phyloP scores from a whole-genome alignment of 2,797 vertebrate genomes.

The Alca torda region DNA sequence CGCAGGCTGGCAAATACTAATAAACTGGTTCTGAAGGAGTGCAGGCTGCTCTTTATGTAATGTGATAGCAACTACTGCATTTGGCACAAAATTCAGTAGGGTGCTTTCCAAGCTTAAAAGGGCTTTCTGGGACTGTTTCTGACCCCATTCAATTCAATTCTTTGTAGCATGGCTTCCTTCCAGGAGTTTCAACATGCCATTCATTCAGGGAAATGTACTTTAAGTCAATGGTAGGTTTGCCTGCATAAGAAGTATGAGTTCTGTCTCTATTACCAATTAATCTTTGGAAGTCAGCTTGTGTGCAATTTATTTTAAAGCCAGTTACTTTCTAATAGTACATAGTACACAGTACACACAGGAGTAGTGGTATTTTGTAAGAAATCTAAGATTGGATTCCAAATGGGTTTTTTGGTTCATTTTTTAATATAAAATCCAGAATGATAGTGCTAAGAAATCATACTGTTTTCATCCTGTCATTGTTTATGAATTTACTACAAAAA shows the following conservation, averaged over 20 bases:
- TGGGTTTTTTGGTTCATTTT: background rate
- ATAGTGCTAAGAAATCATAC: background rate
- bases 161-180: slow-evolving; percentile 40
- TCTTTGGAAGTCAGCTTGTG: background rate
- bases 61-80: background rate
- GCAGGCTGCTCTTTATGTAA: background rate
- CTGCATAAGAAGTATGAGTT: slow-evolving; percentile 26
- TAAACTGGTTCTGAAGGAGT: background rate
- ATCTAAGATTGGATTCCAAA: background rate
- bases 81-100: slow-evolving; percentile 29
- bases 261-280: background rate
- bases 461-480: background rate
- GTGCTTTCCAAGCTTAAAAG: slow-evolving; percentile 26
- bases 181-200: slow-evolving; percentile 37
- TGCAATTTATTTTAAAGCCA: background rate
- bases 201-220: slow-evolving; percentile 42
- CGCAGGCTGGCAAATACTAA: background rate
- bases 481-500: background rate
- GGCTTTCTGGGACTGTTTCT: slow-evolving; percentile 47
- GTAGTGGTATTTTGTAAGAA: background rate
- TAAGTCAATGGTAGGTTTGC: slow-evolving; percentile 29
- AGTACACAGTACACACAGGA: background rate
- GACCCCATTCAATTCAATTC: slow-evolving; percentile 42
- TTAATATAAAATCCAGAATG: background rate
- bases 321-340: background rate